These are phyloP conservation scores for Cotesia vestalis DNA, from an alignment of 1,140 invertebrate genomes.

Conservation along the genomic window DNA sequence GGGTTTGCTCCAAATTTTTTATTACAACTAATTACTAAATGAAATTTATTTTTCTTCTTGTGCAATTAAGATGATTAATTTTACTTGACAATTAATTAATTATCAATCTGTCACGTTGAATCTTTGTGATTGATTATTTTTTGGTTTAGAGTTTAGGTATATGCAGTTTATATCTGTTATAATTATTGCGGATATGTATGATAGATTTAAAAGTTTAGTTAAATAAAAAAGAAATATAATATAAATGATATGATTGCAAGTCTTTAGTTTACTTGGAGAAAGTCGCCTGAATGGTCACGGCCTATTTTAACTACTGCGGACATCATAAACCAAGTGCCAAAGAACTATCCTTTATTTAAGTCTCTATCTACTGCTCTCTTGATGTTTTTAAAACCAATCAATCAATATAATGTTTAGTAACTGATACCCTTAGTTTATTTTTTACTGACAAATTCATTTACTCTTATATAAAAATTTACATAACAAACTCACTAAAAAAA, in stretches of 20 bases:
- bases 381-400: neutral
- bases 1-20: neutral
- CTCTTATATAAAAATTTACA: no score
- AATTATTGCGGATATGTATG: no score
- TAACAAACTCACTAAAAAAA: no score
- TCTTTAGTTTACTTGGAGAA: slow-evolving; percentile 46
- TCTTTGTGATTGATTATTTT: neutral
- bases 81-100: no score
- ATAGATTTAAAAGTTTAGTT: no score
- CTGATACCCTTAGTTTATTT: no score
- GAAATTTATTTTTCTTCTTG: neutral
- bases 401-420: neutral
- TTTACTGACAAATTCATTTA: no score
- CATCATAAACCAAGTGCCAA: slow-evolving; percentile 4
- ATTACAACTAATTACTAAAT: neutral
- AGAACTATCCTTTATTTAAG: neutral
- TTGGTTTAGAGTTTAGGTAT: neutral
- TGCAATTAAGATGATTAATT: neutral
- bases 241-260: slow-evolving; percentile 23
- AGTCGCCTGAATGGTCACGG: slow-evolving; percentile 56
- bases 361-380: neutral
- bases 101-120: no score
- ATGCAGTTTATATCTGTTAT: neutral
- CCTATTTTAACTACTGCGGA: slow-evolving; percentile 52
- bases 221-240: neutral